Conservation (phyloP, 2,113 vertebrate species). For the Entelurus aequoreus region DNA sequence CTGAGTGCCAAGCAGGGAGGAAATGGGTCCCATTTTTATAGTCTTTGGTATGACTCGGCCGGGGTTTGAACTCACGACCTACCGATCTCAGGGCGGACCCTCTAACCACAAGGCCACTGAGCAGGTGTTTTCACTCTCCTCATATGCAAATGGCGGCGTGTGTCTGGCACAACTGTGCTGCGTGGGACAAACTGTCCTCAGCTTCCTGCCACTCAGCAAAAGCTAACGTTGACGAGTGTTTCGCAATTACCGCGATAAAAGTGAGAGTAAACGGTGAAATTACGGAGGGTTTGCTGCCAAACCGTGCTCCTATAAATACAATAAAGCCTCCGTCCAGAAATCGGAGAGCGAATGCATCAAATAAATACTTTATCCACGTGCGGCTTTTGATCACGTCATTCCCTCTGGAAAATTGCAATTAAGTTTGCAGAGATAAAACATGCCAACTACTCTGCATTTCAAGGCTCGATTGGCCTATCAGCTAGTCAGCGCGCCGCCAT, state of each 20-base stretch:
- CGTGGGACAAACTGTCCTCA: constrained; percentile 57
- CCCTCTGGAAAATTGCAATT: constrained; percentile 78
- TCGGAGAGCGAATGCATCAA: constrained; percentile 56
- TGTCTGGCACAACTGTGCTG: constrained; percentile 61
- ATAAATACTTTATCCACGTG: constrained; percentile 68
- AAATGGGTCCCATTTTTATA: too few species aligned
- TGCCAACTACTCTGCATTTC: constrained; percentile 75
- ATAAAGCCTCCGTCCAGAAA: constrained; percentile 46
- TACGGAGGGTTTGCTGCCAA: constrained; percentile 33
- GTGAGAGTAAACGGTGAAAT: constrained; percentile 51
- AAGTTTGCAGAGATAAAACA: constrained; percentile 77
- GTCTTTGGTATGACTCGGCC: too few species aligned
- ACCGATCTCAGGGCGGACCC: too few species aligned
- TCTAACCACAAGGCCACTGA: too few species aligned
- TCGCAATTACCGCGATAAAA: constrained; percentile 66
- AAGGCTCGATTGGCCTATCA: constrained; percentile 74
- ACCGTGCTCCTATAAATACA: constrained; percentile 25
- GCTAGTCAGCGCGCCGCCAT: constrained; percentile 68
- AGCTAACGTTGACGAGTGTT: constrained; percentile 49
- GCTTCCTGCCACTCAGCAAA: constrained; percentile 70
- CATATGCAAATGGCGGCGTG: constrained; percentile 60
- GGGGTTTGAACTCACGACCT: too few species aligned
- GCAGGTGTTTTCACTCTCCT: constrained; percentile 12
- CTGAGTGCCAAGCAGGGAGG: too few species aligned
- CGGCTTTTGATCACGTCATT: constrained; percentile 73